phyloP scores from a whole-genome alignment of 2,797 vertebrate species.

The Phrynocephalus vlangalii region DNA sequence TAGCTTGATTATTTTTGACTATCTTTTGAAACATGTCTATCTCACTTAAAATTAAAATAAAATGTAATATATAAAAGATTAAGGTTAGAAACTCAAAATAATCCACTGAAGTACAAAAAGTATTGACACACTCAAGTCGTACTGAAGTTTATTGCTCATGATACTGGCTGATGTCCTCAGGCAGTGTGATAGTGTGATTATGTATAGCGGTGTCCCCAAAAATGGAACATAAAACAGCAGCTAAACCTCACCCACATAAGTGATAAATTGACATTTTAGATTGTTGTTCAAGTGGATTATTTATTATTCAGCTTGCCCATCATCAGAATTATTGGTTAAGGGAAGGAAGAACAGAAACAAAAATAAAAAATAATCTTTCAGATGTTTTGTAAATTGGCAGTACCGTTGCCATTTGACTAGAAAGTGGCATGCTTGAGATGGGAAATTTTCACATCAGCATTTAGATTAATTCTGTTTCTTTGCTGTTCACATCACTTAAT shows the following conservation, averaged over 20 bases:
- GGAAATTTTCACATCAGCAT: slow-evolving; percentile 32
- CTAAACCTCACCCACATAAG: slow-evolving; percentile 57
- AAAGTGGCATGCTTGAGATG: slow-evolving; percentile 27
- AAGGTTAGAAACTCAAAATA: slow-evolving; percentile 11
- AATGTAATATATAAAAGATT: neutral
- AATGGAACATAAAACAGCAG: slow-evolving; percentile 54
- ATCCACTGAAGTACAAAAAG: slow-evolving; percentile 59
- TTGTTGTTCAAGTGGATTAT: slow-evolving; percentile 64
- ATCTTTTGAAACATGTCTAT: neutral
- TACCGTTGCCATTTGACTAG: slow-evolving; percentile 39
- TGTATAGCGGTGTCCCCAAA: slow-evolving; percentile 50
- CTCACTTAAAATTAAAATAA: neutral
- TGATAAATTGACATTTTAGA: slow-evolving; percentile 67
- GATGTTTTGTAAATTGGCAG: slow-evolving; percentile 50
- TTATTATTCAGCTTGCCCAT: slow-evolving; percentile 54
- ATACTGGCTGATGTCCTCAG: slow-evolving; percentile 51
- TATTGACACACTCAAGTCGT: slow-evolving; percentile 63
- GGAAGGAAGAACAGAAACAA: slow-evolving; percentile 27
- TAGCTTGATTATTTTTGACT: neutral
- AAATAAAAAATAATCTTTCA: slow-evolving; percentile 4
- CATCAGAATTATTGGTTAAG: slow-evolving; percentile 48
- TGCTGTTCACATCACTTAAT: neutral
- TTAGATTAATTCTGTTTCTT: slow-evolving; percentile 11
- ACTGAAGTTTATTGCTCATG: slow-evolving; percentile 64
- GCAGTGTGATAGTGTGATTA: neutral